Base-by-base conservation (phyloP, 2,888 invertebrate genomes). In the Hyppa rectilinea region DNA sequence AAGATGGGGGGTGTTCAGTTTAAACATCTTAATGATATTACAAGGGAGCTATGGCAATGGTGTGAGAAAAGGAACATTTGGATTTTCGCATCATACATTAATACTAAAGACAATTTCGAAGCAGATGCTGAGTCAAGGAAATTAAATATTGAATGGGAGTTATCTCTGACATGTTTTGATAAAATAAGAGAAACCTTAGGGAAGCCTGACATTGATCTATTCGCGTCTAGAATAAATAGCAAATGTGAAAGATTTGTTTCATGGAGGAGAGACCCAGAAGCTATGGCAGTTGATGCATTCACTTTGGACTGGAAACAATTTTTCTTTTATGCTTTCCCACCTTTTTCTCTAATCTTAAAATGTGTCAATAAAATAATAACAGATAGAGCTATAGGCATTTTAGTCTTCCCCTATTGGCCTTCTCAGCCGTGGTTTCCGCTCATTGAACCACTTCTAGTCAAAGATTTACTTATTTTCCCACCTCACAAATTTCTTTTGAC, bases 391-490 rank as follows among this genome's bases (percentile, higher is more conserved):
- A 23, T 23, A 12, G 61, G 61, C 0, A 49, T 61, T 3, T 36
- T 61, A 26, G 49, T 61, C 38, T 61, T 38, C 9, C 61, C 61
- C n/a, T 49, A 49, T 49, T 49, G 26, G 49, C 49, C 26, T 7
- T 49, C 49, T 52, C 50, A 26, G 20, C 29, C 20, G 20, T 52
- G 50, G 50, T 52, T 52, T 29, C 50, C 50, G 9, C 50, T 52
- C 9, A 50, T 50, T 26, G 29, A 50, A 29, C 50, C 50, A 50
- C 50, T 50, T 50, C 20, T 50, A 17, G 29, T 50, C 7, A 50
- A 50, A 29, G 34, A 34, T 34, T 53, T 53, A 31, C 34, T 20
- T 31, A 34, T 53, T 34, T 34, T 53, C n/a, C 34, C 53, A n/a
- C 34, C 34, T 34, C 34, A 53, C 34, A 53, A 53, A 2, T 34